These are phyloP conservation scores for Magallana ariakensis DNA, from an alignment of 1,140 invertebrate species.

Conservation along the genomic window DNA sequence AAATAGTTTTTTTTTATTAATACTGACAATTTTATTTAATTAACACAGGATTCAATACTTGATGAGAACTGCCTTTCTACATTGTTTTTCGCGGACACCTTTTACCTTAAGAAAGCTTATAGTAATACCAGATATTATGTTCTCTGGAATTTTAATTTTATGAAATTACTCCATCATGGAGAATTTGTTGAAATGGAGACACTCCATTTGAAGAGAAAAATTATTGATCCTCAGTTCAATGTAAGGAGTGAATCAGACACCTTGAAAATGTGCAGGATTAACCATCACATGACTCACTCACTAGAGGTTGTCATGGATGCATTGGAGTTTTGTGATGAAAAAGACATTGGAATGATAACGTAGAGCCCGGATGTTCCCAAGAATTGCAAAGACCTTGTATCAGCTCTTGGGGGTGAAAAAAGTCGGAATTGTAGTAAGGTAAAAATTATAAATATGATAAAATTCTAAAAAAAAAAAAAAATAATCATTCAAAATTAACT, in stretches of 20 bases:
- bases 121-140: not conserved
- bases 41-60: not conserved
- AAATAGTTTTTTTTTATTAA: not conserved
- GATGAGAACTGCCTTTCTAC: slow-evolving; percentile 35
- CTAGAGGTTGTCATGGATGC: not conserved
- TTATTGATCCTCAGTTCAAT: not conserved
- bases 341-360: not conserved
- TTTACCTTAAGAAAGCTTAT: slow-evolving; percentile 29
- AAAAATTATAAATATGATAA: too few species aligned
- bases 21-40: not conserved
- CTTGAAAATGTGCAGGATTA: not conserved
- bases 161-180: not conserved
- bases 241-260: not conserved
- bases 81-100: slow-evolving; percentile 26
- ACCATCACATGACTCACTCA: not conserved
- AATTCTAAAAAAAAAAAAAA: too few species aligned
- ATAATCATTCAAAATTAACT: too few species aligned
- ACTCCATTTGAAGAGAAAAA: not conserved
- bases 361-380: not conserved
- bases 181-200: slow-evolving; percentile 14
- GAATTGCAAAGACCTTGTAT: not conserved
- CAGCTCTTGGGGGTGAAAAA: not conserved
- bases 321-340: not conserved
- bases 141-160: slow-evolving; percentile 42
- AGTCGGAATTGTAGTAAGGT: too few species aligned